Conservation (phyloP, 2,888 invertebrate genomes). For the Tricholauxania praeusta region DNA sequence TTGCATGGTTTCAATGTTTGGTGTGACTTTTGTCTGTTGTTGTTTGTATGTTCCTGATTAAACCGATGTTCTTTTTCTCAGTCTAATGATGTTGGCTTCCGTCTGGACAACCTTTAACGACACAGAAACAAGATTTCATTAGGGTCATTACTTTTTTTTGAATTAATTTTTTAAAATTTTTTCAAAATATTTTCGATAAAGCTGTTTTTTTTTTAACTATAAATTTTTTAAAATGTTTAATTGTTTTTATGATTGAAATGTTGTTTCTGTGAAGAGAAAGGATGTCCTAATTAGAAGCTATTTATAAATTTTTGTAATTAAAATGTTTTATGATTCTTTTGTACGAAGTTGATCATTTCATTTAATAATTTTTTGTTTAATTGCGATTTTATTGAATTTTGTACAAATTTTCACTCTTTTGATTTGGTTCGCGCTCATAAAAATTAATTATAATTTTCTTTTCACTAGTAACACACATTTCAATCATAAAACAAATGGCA, state of each 20-base stretch:
- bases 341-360: too few species aligned
- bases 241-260: conserved; percentile 69
- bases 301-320: too few species aligned
- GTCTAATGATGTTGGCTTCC: conserved; percentile 59
- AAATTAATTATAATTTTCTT: conserved; percentile 35
- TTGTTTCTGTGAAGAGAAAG: conserved; percentile 69
- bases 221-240: conserved; percentile 36
- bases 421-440: too few species aligned
- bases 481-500: conserved; percentile 67
- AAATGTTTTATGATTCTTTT: too few species aligned
- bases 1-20: too few species aligned
- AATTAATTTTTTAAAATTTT: conserved; percentile 36
- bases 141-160: conserved; percentile 47
- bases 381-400: too few species aligned
- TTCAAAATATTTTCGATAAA: conserved; percentile 31
- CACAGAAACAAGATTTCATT: conserved; percentile 71
- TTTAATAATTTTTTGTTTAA: too few species aligned
- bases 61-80: conserved; percentile 18
- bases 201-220: conserved; percentile 40
- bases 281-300: conserved; percentile 56
- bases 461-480: conserved; percentile 67
- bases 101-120: conserved; percentile 73
- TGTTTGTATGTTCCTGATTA: not conserved
- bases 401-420: too few species aligned
- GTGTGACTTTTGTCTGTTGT: too few species aligned